Base-by-base conservation (phyloP, 2,888 invertebrate genomes). In the Pantelozetes paolii region DNA sequence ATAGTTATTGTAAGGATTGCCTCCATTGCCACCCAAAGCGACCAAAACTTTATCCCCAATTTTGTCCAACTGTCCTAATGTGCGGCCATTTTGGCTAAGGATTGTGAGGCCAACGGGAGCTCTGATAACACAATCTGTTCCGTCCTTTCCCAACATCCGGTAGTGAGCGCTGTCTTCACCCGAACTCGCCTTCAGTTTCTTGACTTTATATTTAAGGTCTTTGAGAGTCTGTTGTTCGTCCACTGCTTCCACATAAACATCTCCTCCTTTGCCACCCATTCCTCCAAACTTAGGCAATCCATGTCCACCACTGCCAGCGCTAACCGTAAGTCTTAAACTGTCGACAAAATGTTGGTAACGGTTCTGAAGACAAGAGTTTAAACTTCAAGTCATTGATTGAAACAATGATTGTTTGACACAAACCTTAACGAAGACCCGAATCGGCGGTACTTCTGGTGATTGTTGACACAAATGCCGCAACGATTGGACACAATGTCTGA, bases 181-280 rank as follows among this genome's bases (percentile, higher is more conserved):
- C 77, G 86, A 83, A 32, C 85, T 86, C 0, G 90, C 96, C 2
- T 80, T 79, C 48, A 90, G 83, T 36, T 87, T 84, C 82, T 88
- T 88, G n/a, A n/a, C n/a, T n/a, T n/a, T n/a, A n/a, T n/a, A n/a
- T n/a, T n/a, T n/a, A n/a, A n/a, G n/a, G n/a, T n/a, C n/a, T n/a
- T n/a, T n/a, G n/a, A n/a, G n/a, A n/a, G n/a, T n/a, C n/a, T n/a
- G n/a, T n/a, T n/a, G n/a, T 75, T 73, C 26, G 20, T 71, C 71
- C 0, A 40, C 71, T 72, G 79, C 84, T 36, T 79, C 82, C 20
- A 91, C 85, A 79, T 88, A 87, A 2, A 98, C 88, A 82, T 90
- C 88, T 1, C 97, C 97, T 54, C 97, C 97, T 82, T 89, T 88
- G 0, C 97, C 97, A 13, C 97, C 97, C 15, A 90, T 83, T 2